These are phyloP conservation scores for Squalus acanthias DNA, from an alignment of 2,797 vertebrate genomes.

Conservation along the genomic window DNA sequence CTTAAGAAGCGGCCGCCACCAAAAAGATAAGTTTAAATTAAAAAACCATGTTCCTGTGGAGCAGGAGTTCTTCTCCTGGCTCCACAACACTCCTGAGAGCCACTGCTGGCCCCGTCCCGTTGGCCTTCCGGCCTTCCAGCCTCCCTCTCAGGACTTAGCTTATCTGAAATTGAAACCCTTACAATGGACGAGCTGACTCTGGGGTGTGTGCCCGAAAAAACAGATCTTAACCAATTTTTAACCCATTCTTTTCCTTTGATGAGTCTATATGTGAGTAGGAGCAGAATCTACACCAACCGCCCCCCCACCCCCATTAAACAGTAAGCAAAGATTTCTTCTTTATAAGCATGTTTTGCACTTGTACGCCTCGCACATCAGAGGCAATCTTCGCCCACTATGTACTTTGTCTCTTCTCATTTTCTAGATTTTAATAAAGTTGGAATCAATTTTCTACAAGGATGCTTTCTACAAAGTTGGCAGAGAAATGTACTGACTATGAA, in stretches of 20 bases:
- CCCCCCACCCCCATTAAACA: not conserved
- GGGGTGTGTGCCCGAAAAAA: too few relatives aligned
- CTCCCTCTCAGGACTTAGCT: not conserved
- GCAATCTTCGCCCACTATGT: not conserved
- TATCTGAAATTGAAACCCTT: not conserved
- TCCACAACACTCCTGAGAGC: too few relatives aligned
- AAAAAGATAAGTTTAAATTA: not conserved
- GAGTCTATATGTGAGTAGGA: not conserved
- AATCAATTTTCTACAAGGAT: not conserved
- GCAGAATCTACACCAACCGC: not conserved
- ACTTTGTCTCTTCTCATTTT: not conserved
- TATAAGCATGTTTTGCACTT: not conserved
- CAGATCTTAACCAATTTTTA: not conserved
- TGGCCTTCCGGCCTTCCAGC: not conserved
- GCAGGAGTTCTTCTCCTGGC: too few relatives aligned
- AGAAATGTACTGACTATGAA: not conserved
- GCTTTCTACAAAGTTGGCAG: slow-evolving; percentile 14
- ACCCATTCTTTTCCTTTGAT: not conserved
- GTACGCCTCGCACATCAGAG: not conserved
- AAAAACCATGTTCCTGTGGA: not conserved
- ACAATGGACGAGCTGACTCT: not conserved
- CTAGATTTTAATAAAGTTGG: not conserved
- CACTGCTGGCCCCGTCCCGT: too few relatives aligned
- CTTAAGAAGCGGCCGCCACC: not conserved
- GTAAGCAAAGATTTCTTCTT: not conserved